A percentile compares a stretch with the other conserved stretches of the same genome.
Conservation (phyloP, 2,797 vertebrate species). For the Darevskia mixta region DNA sequence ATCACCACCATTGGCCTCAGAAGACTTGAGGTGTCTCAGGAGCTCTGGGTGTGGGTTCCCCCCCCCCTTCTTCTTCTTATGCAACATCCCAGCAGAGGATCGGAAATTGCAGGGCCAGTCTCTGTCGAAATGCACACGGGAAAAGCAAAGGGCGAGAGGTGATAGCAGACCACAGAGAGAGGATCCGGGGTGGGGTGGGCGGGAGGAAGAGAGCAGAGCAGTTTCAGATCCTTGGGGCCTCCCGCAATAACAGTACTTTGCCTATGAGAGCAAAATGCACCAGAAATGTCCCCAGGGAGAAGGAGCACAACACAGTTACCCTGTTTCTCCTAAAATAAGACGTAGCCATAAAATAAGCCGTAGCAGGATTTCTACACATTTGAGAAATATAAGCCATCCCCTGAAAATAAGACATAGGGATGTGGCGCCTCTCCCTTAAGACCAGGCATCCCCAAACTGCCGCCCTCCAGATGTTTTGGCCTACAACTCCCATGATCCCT, state of each 20-base stretch:
- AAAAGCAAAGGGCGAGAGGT: slow-evolving; percentile 6
- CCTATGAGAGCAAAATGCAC: background rate
- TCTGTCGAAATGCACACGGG: slow-evolving; percentile 22
- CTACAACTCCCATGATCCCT: too few species aligned
- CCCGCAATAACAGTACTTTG: background rate
- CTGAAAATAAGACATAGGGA: too few species aligned
- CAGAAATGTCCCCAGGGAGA: background rate
- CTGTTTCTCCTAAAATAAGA: too few species aligned
- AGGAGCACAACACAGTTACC: background rate
- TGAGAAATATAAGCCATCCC: too few species aligned
- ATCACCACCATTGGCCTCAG: background rate
- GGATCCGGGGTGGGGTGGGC: too few species aligned
- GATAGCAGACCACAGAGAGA: slow-evolving; percentile 31
- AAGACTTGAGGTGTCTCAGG: background rate
- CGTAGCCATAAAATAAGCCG: too few species aligned
- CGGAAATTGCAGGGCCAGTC: slow-evolving; percentile 31
- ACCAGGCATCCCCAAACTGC: too few species aligned
- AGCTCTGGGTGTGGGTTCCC: slow-evolving; percentile 1
- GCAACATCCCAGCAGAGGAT: slow-evolving; percentile 33
- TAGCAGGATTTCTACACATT: too few species aligned
- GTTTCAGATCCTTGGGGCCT: background rate
- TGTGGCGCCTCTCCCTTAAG: too few species aligned
- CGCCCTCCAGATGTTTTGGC: too few species aligned
- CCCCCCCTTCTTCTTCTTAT: background rate
- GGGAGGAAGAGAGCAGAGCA: background rate